Base-by-base conservation (phyloP, 2,888 invertebrate species). In the Macropis europaea region DNA sequence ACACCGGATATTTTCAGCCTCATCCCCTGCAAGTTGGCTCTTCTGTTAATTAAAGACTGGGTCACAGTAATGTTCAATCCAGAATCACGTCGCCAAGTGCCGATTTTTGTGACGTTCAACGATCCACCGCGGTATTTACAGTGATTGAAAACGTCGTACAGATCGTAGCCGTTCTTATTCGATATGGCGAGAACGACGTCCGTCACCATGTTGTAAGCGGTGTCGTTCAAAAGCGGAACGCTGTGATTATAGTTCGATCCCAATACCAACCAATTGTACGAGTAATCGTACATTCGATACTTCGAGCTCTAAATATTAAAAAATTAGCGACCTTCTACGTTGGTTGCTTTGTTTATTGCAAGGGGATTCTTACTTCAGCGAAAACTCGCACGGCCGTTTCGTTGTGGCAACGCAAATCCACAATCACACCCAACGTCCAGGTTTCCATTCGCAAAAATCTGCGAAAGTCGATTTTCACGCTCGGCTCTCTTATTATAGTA, bases 111-210 rank as follows among this genome's bases (percentile, higher is more conserved):
- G n/a, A 86, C 52, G 32, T 86, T 87, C n/a, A 87, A 54, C 13
- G 34, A 40, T 30, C 86, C 86, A 11, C 81, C 86, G 1, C 82
- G 74, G 48, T 77, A 76, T 59, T 86, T 84, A 24, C 82, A 80
- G 34, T 77, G 86, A 80, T 87, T 87, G 42, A 68, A 87, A 53
- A 83, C 71, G 13, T 87, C 87, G 43, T 84, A 76, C n/a, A 87
- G 56, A 26, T 79, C 70, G 36, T 81, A 84, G 19, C 71, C 70
- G 5, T 30, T 17, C 2, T 17, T 56, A 6, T 73, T 70, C 0
- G 47, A 28, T 30, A 83, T 64, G 11, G 82, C 82, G 6, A 87
- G 61, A 2, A 69, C 79, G 2, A 87, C 48, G 57, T 87, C 86
- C 6, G 87, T 87, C 7, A 79, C 76, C 28, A 82, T 70, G 45